These are phyloP conservation scores for Chamaedrilus cognettii DNA, from an alignment of 2,888 invertebrate species.

Conservation along the genomic window DNA sequence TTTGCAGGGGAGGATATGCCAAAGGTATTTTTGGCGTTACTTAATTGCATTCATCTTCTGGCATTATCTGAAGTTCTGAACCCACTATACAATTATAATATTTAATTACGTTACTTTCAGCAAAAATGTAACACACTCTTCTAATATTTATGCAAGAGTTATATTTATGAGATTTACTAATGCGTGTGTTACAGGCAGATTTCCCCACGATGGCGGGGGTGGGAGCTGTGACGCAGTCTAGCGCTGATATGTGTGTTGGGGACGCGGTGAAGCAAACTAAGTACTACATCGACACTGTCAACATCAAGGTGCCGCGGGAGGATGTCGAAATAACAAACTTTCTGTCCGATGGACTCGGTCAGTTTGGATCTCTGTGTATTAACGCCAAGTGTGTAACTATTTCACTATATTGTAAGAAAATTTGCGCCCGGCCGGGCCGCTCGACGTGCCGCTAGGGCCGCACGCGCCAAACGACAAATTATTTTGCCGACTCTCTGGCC, in stretches of 20 bases:
- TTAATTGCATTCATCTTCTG: not conserved
- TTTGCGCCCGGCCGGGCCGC: too few relatives aligned
- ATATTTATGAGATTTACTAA: not conserved
- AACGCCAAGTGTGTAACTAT: too few relatives aligned
- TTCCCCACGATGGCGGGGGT: slow-evolving; percentile 92
- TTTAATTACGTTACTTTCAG: too few relatives aligned
- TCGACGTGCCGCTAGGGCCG: too few relatives aligned
- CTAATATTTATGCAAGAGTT: not conserved
- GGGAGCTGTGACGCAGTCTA: slow-evolving; percentile 51
- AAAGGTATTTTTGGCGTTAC: slow-evolving; percentile 62
- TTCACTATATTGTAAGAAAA: too few relatives aligned
- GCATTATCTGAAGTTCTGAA: too few relatives aligned
- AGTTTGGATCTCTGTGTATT: too few relatives aligned
- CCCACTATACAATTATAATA: too few relatives aligned
- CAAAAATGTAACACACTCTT: not conserved
- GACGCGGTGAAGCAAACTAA: slow-evolving; percentile 39
- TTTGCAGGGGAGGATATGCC: slow-evolving; percentile 99
- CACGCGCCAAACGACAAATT: too few relatives aligned
- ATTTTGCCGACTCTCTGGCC: too few relatives aligned
- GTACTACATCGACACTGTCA: slow-evolving; percentile 87
- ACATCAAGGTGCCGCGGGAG: slow-evolving; percentile 85
- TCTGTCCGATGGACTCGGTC: slow-evolving; percentile 96
- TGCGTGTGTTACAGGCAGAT: slow-evolving; percentile 77
- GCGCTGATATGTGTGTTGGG: slow-evolving; percentile 45
- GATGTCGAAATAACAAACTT: slow-evolving; percentile 86